Percentiles rank a stretch among this genome's conserved stretches.
Evolutionary conservation across 92 coral and sea anemone species (phyloP).

Genomic region (Pocillopora meandrina): DNA sequence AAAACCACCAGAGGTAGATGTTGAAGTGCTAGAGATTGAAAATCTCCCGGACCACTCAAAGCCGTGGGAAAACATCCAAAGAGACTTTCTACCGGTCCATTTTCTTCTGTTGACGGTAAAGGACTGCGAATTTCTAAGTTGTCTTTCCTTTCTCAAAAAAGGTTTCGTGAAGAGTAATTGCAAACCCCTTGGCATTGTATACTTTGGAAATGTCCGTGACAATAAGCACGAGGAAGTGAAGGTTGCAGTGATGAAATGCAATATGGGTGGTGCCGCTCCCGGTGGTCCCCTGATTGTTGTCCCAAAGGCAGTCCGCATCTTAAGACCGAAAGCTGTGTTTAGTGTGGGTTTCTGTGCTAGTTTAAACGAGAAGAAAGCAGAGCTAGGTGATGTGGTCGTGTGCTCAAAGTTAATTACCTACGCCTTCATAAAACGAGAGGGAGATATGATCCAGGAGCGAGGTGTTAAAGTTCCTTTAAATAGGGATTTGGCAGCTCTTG

Average conservation of each 20-base stretch:
- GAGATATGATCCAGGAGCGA: not conserved
- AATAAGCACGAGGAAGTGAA: not conserved
- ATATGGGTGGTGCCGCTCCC: not conserved
- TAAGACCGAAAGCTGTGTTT: slow-evolving; percentile 14
- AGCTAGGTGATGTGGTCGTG: slow-evolving; percentile 9
- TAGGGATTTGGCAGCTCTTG: not conserved
- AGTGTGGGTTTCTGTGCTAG: slow-evolving; percentile 5
- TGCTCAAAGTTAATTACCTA: not conserved
- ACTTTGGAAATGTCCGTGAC: not conserved
- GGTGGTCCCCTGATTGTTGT: not conserved
- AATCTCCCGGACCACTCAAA: not conserved
- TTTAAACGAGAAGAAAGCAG: not conserved
- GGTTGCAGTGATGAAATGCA: slow-evolving; percentile 6
- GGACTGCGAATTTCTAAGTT: not conserved
- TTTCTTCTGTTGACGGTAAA: not conserved
- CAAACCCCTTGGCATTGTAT: not conserved
- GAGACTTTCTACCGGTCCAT: not conserved
- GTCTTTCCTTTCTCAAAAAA: not conserved
- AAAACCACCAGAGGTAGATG: not conserved
- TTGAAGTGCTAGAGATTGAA: not conserved
- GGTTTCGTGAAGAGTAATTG: not conserved
- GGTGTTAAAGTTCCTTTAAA: not conserved
- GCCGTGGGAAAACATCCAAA: not conserved
- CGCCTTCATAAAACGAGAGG: not conserved
- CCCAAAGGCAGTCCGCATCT: not conserved